phyloP scores from a whole-genome alignment of 1,140 invertebrate genomes.

The Heterodera schachtii region DNA sequence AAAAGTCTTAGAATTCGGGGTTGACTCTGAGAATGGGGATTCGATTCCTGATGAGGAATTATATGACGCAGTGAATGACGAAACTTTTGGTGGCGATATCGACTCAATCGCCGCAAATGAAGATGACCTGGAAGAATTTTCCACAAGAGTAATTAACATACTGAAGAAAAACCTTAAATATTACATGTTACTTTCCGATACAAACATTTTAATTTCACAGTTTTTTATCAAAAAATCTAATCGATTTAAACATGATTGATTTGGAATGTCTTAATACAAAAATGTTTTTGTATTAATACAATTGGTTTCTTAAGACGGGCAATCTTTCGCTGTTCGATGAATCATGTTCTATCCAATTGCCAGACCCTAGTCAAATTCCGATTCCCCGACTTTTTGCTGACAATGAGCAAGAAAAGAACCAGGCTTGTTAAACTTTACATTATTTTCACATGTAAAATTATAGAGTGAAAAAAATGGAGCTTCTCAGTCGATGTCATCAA shows the following conservation, averaged over 20 bases:
- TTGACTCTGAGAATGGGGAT: constrained; percentile 1
- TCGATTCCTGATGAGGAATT: constrained; percentile 48
- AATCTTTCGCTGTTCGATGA: constrained; percentile 24
- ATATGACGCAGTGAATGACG: constrained; percentile 57
- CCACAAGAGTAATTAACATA: constrained; percentile 36
- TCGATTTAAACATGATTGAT: no score
- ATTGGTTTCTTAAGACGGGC: constrained; percentile 30
- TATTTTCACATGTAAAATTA: not conserved
- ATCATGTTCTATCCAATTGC: constrained; percentile 13
- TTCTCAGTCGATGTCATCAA: constrained; percentile 2
- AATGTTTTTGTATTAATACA: not conserved
- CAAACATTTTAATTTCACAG: no score
- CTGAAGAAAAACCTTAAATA: no score
- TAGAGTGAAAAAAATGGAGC: not conserved
- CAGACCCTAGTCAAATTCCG: constrained; percentile 35
- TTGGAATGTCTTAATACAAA: no score
- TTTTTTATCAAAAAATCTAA: no score
- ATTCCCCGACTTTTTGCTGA: constrained; percentile 11
- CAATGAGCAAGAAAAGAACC: not conserved
- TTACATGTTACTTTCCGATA: no score
- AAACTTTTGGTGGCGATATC: constrained; percentile 44
- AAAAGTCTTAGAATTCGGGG: not conserved
- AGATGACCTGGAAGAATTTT: constrained; percentile 41
- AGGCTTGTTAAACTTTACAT: not conserved
- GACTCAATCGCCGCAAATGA: constrained; percentile 15